Evolutionary conservation across 2,113 vertebrate species (phyloP).

Genomic region (Semicossyphus pulcher): DNA sequence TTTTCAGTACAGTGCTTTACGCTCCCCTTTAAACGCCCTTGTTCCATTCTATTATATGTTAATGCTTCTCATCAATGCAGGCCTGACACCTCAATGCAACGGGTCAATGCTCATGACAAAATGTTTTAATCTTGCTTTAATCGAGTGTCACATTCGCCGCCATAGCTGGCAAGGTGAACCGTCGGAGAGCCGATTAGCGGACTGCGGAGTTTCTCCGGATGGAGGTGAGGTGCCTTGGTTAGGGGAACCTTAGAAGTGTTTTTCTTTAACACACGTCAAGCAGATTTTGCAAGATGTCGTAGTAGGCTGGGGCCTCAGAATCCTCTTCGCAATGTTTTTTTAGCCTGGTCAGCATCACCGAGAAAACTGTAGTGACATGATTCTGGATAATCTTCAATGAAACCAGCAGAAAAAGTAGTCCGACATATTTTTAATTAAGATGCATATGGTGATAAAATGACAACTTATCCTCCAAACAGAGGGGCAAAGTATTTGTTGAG

Average conservation of each 20-base stretch:
- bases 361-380: constrained; percentile 22
- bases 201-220: background rate
- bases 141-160: constrained; percentile 53
- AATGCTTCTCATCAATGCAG: constrained; percentile 40
- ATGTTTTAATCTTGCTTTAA: constrained; percentile 56
- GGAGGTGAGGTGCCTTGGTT: constrained; percentile 22
- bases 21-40: constrained; percentile 62
- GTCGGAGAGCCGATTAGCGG: constrained; percentile 6
- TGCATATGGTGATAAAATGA: constrained; percentile 14
- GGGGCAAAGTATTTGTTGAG: constrained; percentile 46
- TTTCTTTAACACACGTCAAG: constrained; percentile 23
- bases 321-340: constrained; percentile 13
- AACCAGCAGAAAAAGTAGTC: constrained; percentile 2
- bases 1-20: constrained; percentile 53
- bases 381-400: constrained; percentile 21
- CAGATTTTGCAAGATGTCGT: constrained; percentile 19
- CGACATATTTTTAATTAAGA: constrained; percentile 27
- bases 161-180: constrained; percentile 43
- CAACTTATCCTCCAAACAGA: constrained; percentile 20
- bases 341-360: constrained; percentile 23
- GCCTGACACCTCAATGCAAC: constrained; percentile 24
- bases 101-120: constrained; percentile 43
- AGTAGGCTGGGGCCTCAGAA: constrained; percentile 6
- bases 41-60: constrained; percentile 51
- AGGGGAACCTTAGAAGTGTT: constrained; percentile 1